A percentile compares a stretch with the other conserved stretches of the same genome.
These are phyloP conservation scores for Dusona sp. DNA, from an alignment of 2,888 invertebrate genomes.

Conservation along the genomic window DNA sequence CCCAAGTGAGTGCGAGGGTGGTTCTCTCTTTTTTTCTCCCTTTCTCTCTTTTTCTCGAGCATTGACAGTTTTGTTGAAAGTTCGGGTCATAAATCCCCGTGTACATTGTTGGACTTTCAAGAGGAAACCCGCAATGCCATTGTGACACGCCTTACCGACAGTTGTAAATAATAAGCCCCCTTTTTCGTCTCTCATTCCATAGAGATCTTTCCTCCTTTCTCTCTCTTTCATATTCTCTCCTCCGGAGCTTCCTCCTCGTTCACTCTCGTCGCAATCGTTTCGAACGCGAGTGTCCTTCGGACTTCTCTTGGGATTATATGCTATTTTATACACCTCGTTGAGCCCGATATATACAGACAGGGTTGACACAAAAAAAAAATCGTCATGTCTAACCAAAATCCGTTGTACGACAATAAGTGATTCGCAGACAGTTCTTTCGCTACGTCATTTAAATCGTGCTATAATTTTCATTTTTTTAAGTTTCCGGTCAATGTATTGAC, in stretches of 20 bases:
- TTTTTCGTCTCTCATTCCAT: conserved; percentile 59
- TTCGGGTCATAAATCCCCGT: conserved; percentile 82
- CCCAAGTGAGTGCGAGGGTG: conserved; percentile 65
- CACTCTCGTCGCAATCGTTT: conserved; percentile 9
- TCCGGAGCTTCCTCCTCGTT: conserved; percentile 47
- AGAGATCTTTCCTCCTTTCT: conserved; percentile 40
- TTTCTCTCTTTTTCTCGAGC: conserved; percentile 64
- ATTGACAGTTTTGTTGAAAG: conserved; percentile 85
- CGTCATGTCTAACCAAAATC: conserved; percentile 34
- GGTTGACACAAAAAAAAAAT: conserved; percentile 34
- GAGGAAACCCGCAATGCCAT: conserved; percentile 84
- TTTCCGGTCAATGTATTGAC: no score
- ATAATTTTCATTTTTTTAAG: neutral
- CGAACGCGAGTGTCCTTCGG: conserved; percentile 46
- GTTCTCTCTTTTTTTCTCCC: conserved; percentile 34
- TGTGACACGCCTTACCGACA: conserved; percentile 83
- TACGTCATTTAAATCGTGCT: neutral
- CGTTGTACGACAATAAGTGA: neutral
- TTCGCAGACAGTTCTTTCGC: neutral
- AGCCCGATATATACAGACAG: conserved; percentile 39
- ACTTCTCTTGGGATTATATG: conserved; percentile 49
- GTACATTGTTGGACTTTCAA: conserved; percentile 83
- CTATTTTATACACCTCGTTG: conserved; percentile 64
- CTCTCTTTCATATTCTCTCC: conserved; percentile 41
- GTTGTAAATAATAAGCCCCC: conserved; percentile 82